These are phyloP conservation scores for Brachionus angularis DNA, from an alignment of 1,140 invertebrate genomes.

Conservation along the genomic window DNA sequence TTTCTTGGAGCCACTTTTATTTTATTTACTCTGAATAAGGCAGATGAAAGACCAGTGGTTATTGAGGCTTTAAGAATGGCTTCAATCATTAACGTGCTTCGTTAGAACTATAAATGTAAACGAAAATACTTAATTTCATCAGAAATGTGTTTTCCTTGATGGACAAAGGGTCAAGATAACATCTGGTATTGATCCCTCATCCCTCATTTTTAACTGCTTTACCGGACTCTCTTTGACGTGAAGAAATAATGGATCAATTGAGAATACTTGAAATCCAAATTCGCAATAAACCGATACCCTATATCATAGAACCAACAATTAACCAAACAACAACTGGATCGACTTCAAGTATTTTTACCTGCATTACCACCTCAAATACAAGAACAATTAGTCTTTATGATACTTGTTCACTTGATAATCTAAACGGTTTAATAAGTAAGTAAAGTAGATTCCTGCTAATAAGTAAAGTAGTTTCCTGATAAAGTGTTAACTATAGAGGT, in stretches of 20 bases:
- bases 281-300: conserved; percentile 46
- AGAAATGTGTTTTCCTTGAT: conserved; percentile 20
- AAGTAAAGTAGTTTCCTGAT: too few relatives aligned
- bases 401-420: too few relatives aligned
- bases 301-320: conserved; percentile 44
- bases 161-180: conserved; percentile 55
- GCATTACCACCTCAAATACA: conserved; percentile 82
- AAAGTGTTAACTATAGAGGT: too few relatives aligned
- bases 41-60: conserved; percentile 31
- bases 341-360: conserved; percentile 83
- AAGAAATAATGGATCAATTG: conserved; percentile 81
- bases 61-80: conserved; percentile 21
- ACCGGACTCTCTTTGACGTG: conserved; percentile 82
- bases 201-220: conserved; percentile 84
- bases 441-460: too few relatives aligned
- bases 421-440: too few relatives aligned
- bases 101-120: not conserved
- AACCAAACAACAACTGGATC: conserved; percentile 63
- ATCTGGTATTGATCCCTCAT: conserved; percentile 84
- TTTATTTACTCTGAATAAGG: not conserved
- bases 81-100: conserved; percentile 9
- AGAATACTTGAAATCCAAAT: conserved; percentile 60
- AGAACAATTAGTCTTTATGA: conserved; percentile 77
- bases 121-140: conserved; percentile 25
- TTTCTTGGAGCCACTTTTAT: conserved; percentile 4